Evolutionary conservation across 2,113 vertebrate genomes (phyloP).

Genomic region (Nothobranchius furzeri): DNA sequence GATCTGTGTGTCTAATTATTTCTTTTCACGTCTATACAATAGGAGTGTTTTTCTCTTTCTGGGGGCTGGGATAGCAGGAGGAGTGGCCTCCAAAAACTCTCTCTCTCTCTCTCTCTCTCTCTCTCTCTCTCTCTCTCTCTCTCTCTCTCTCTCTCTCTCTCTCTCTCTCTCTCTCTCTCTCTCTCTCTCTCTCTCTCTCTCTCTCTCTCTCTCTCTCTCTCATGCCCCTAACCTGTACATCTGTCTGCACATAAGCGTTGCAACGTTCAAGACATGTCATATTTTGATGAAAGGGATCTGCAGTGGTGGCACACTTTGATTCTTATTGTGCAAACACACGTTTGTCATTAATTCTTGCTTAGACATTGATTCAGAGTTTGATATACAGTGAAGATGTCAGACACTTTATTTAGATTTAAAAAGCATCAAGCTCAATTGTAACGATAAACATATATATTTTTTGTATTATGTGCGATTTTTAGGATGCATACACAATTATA

Average conservation of each 20-base stretch:
- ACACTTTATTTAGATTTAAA: constrained; percentile 7
- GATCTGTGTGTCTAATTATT: constrained; percentile 80
- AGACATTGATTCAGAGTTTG: constrained; percentile 45
- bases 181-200: too few relatives aligned
- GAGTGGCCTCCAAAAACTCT: constrained; percentile 62
- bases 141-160: too few relatives aligned
- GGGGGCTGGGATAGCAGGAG: constrained; percentile 61
- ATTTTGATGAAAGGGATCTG: constrained; percentile 73
- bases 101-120: too few relatives aligned
- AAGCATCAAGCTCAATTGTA: not conserved
- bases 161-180: too few relatives aligned
- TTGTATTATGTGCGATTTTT: constrained; percentile 1
- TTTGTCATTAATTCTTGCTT: constrained; percentile 34
- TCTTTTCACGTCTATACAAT: constrained; percentile 77
- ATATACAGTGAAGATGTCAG: constrained; percentile 47
- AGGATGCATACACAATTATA: not conserved
- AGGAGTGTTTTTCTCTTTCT: constrained; percentile 60
- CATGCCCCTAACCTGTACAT: constrained; percentile 74
- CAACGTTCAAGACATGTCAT: constrained; percentile 62
- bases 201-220: constrained; percentile 52
- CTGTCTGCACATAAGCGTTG: constrained; percentile 74
- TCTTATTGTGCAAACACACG: constrained; percentile 55
- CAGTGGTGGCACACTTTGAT: constrained; percentile 64
- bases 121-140: too few relatives aligned
- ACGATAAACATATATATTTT: not conserved